These are phyloP conservation scores for Philhelius pedissequus DNA, from an alignment of 2,888 invertebrate species.

Conservation along the genomic window DNA sequence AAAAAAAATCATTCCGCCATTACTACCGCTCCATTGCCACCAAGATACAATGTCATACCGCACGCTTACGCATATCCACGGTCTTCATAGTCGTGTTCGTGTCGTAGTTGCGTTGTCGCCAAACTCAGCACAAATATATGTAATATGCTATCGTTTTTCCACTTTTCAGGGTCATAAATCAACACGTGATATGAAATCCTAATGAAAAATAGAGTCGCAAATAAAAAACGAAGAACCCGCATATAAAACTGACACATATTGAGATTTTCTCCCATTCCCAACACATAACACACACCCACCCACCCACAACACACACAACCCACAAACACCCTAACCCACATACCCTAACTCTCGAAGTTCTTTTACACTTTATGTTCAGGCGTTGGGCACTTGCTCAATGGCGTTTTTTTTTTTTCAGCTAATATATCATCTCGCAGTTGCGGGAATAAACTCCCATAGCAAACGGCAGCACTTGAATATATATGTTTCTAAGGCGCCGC, in stretches of 20 bases:
- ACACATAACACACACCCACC: no score
- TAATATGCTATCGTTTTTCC: slow-evolving; percentile 61
- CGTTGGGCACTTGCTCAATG: slow-evolving; percentile 10
- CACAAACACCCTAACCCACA: no score
- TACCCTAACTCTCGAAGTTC: neutral
- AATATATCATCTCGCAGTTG: slow-evolving; percentile 52
- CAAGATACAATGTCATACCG: neutral
- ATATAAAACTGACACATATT: slow-evolving; percentile 66
- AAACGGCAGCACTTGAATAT: neutral
- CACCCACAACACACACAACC: no score
- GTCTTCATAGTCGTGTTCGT: neutral
- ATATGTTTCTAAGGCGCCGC: neutral
- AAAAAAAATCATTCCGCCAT: neutral
- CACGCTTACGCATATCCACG: neutral
- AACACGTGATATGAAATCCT: slow-evolving; percentile 68
- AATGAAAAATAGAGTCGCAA: slow-evolving; percentile 64
- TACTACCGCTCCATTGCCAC: neutral
- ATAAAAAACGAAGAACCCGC: slow-evolving; percentile 59
- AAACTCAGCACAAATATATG: slow-evolving; percentile 53
- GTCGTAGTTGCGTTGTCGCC: neutral
- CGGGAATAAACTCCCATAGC: neutral
- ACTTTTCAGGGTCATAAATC: slow-evolving; percentile 67
- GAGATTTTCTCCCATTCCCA: slow-evolving; percentile 39
- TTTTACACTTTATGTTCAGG: neutral
- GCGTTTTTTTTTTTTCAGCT: slow-evolving; percentile 44